A percentile compares a stretch with the other conserved stretches of the same genome.
These are phyloP conservation scores for Eurois occulta DNA, from an alignment of 2,888 invertebrate genomes.

Conservation along the genomic window DNA sequence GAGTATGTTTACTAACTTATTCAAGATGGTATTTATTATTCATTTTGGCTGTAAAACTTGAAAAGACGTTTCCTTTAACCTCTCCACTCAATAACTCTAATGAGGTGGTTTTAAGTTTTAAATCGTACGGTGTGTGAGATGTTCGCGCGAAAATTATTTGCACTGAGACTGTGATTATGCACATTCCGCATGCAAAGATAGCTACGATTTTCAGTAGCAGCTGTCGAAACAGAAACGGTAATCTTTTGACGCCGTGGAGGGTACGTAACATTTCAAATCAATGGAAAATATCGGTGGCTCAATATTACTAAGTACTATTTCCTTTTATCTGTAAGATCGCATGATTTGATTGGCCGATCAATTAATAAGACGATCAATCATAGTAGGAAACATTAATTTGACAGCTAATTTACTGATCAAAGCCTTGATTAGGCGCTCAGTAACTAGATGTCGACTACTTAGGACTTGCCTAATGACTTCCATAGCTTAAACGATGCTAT, in stretches of 20 bases:
- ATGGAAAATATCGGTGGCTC: not conserved
- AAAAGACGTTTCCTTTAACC: not conserved
- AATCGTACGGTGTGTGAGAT: no score
- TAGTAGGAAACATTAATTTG: constrained; percentile 2
- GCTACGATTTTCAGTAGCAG: no score
- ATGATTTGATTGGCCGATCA: not conserved
- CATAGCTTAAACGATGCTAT: not conserved
- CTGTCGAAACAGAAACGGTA: no score
- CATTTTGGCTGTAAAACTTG: not conserved
- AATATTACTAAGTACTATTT: not conserved
- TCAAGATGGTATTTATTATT: not conserved
- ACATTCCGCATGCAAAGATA: no score
- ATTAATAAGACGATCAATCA: constrained; percentile 45
- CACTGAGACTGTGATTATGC: no score
- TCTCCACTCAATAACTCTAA: not conserved
- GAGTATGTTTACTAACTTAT: not conserved
- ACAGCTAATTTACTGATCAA: constrained; percentile 12
- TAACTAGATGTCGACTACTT: not conserved
- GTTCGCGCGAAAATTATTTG: no score
- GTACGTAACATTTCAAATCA: not conserved
- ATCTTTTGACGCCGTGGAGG: no score
- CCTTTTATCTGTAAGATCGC: not conserved
- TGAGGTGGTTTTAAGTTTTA: not conserved
- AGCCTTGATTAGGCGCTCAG: not conserved
- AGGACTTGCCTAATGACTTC: not conserved